Conservation (phyloP, 2,113 vertebrate genomes). For the Sterna hirundo region DNA sequence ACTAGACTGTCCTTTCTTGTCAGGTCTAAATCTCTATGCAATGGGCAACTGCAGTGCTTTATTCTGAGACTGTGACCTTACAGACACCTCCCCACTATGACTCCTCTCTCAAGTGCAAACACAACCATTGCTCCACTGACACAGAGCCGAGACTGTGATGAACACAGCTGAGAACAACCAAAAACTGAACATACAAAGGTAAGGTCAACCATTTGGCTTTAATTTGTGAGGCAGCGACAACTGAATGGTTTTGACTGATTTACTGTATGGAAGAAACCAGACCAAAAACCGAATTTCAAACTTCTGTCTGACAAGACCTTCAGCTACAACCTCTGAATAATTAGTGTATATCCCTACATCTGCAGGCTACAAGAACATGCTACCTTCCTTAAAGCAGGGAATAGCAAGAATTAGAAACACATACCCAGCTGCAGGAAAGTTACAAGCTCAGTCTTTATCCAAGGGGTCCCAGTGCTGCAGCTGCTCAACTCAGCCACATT, state of each 20-base stretch:
- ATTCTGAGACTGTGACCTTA: not conserved
- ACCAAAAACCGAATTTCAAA: fast-evolving
- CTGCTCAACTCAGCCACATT: not conserved
- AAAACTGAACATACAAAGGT: not conserved
- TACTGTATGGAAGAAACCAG: not conserved
- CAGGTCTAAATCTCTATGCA: not conserved
- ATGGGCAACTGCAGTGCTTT: not conserved
- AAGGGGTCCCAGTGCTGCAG: not conserved
- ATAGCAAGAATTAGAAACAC: not conserved
- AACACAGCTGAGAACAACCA: not conserved
- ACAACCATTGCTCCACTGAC: fast-evolving
- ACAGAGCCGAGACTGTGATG: fast-evolving
- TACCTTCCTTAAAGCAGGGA: not conserved
- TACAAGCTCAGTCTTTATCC: not conserved
- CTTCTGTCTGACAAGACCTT: not conserved
- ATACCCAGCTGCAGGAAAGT: not conserved
- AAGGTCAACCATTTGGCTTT: not conserved
- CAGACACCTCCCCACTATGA: not conserved
- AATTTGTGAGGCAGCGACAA: not conserved
- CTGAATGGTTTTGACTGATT: not conserved
- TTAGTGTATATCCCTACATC: not conserved
- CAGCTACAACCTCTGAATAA: not conserved
- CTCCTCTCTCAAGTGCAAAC: not conserved
- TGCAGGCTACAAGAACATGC: not conserved
- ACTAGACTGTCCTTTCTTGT: not conserved